A percentile compares a stretch with the other conserved stretches of the same genome.
Conservation (phyloP, 2,797 vertebrate genomes). For the Myripristis jacobus region DNA sequence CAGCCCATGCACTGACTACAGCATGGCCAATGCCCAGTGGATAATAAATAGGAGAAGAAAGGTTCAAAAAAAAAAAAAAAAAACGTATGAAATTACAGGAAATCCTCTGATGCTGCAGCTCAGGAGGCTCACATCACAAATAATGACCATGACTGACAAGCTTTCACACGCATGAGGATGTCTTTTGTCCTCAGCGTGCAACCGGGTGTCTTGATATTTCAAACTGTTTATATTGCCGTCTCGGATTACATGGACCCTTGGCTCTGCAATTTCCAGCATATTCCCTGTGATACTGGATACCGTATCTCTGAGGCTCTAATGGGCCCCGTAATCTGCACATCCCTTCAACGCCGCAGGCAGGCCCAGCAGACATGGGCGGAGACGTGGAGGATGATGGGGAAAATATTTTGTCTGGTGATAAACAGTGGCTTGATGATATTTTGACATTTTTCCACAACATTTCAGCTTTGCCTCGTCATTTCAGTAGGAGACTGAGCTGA, state of each 20-base stretch:
- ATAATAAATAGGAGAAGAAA: conserved; percentile 55
- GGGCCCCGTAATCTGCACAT: conserved; percentile 77
- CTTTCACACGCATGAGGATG: conserved; percentile 59
- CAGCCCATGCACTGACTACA: background rate
- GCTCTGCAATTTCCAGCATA: conserved; percentile 41
- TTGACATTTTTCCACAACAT: conserved; percentile 75
- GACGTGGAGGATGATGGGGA: conserved; percentile 61
- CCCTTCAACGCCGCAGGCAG: conserved; percentile 64
- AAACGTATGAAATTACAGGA: conserved; percentile 61
- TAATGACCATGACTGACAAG: conserved; percentile 61
- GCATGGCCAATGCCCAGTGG: conserved; percentile 30
- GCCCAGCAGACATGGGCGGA: conserved; percentile 62
- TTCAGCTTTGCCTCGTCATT: conserved; percentile 59
- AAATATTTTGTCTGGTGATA: conserved; percentile 81
- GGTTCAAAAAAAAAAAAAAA: no score
- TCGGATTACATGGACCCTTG: conserved; percentile 62
- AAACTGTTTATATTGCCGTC: conserved; percentile 71
- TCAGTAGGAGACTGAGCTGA: conserved; percentile 37
- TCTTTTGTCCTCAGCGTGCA: conserved; percentile 59
- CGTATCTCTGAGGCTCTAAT: conserved; percentile 67
- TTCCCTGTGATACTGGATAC: conserved; percentile 64
- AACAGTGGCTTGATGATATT: conserved; percentile 80
- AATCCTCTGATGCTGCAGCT: conserved; percentile 40
- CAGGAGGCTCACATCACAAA: conserved; percentile 58
- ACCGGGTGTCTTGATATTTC: conserved; percentile 55